Conservation (phyloP, 2,888 invertebrate species). For the Emmelina monodactyla region DNA sequence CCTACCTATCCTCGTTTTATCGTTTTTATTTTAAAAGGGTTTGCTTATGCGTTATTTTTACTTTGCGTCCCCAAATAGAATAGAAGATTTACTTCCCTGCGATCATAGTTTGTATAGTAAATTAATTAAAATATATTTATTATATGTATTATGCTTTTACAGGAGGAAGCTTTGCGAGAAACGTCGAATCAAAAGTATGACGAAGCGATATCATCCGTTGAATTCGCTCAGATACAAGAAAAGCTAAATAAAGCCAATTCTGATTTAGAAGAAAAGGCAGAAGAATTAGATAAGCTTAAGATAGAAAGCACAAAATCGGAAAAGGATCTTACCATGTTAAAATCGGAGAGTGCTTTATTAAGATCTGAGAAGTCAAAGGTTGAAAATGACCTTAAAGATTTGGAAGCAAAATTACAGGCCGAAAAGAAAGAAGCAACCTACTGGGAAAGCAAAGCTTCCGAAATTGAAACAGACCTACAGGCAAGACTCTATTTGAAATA, state of each 20-base stretch:
- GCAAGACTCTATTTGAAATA: conserved; percentile 23
- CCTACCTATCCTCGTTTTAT: too few species aligned
- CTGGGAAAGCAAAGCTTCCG: conserved; percentile 69
- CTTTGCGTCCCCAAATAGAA: too few species aligned
- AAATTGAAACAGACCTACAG: conserved; percentile 68
- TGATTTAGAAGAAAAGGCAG: conserved; percentile 43
- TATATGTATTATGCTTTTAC: conserved; percentile 11
- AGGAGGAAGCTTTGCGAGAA: conserved; percentile 53
- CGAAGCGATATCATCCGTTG: conserved; percentile 52
- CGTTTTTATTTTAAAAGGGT: too few species aligned
- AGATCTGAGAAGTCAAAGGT: conserved; percentile 51
- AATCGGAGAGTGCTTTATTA: conserved; percentile 43
- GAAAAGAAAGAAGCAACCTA: conserved; percentile 70
- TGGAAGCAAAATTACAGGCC: conserved; percentile 68
- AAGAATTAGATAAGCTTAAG: conserved; percentile 34
- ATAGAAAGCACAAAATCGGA: conserved; percentile 47
- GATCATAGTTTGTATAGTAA: too few species aligned
- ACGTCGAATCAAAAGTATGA: conserved; percentile 54
- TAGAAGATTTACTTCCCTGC: too few species aligned
- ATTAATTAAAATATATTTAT: too few species aligned
- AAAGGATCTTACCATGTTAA: conserved; percentile 43
- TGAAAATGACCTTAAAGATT: conserved; percentile 67
- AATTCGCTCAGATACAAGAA: conserved; percentile 58
- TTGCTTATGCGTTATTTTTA: too few species aligned
- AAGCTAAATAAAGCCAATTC: conserved; percentile 37